phyloP scores from a whole-genome alignment of 2,113 vertebrate species.

The Sinocyclocheilus anshuiensis region DNA sequence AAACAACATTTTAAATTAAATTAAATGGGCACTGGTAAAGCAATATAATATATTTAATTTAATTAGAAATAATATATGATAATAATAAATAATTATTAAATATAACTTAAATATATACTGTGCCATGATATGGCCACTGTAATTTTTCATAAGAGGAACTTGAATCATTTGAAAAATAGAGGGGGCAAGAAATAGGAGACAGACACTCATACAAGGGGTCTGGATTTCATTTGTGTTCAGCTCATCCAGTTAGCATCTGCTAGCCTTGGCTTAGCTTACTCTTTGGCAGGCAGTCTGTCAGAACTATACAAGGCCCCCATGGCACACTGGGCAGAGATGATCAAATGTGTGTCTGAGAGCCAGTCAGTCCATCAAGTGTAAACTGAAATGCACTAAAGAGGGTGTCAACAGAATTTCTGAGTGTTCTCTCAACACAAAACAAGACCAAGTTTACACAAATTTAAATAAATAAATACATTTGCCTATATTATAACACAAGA shows the following conservation, averaged over 20 bases:
- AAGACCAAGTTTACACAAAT: background rate
- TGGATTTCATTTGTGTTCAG: slow-evolving; percentile 8
- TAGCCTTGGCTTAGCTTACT: slow-evolving; percentile 41
- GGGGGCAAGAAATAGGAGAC: slow-evolving; percentile 8
- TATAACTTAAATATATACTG: background rate
- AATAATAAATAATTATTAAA: background rate
- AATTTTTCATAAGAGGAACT: background rate
- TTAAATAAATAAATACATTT: background rate
- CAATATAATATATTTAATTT: no score
- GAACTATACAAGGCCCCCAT: slow-evolving; percentile 12
- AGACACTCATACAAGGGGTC: background rate
- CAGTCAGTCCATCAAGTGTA: slow-evolving; percentile 40
- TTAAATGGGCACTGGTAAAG: no score
- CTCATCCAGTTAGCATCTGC: slow-evolving; percentile 40
- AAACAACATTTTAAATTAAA: background rate
- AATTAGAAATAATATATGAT: background rate
- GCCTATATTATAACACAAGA: background rate
- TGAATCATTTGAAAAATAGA: background rate
- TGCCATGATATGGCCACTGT: no score
- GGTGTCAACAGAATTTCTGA: background rate
- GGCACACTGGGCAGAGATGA: slow-evolving; percentile 40
- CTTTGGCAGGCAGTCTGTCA: slow-evolving; percentile 40
- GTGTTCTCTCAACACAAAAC: background rate
- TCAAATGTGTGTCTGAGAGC: slow-evolving; percentile 51
- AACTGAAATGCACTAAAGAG: slow-evolving; percentile 46